Conservation (phyloP, 2,113 vertebrate genomes). For the Corythaeola cristata region DNA sequence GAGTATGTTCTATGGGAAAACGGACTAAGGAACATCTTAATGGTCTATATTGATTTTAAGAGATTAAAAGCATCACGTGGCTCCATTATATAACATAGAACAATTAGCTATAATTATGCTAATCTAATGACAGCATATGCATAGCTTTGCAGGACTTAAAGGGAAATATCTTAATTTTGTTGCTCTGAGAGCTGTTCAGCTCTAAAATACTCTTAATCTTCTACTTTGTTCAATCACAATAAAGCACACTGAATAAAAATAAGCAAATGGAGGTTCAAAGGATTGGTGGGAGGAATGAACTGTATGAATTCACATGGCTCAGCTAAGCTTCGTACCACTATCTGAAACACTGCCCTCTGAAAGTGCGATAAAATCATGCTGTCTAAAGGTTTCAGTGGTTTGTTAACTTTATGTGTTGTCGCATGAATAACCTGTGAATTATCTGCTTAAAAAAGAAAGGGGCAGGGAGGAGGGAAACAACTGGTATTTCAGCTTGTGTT, state of each 20-base stretch:
- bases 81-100: conserved; percentile 17
- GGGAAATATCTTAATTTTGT: neutral
- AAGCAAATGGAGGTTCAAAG: neutral
- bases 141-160: neutral
- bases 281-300: neutral
- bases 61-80: conserved; percentile 32
- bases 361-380: neutral
- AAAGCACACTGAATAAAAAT: neutral
- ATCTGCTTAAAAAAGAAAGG: neutral
- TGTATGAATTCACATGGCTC: neutral
- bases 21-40: neutral
- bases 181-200: neutral
- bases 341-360: neutral
- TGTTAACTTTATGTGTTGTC: neutral
- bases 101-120: neutral
- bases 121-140: neutral
- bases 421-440: neutral
- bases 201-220: neutral
- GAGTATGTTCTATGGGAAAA: neutral
- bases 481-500: neutral
- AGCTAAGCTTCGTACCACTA: neutral
- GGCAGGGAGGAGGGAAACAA: neutral
- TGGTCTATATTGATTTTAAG: conserved; percentile 20
- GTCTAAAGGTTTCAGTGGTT: neutral
- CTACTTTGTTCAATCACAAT: neutral